These are phyloP conservation scores for Eurosta solidaginis DNA, from an alignment of 1,140 invertebrate species.

Conservation along the genomic window DNA sequence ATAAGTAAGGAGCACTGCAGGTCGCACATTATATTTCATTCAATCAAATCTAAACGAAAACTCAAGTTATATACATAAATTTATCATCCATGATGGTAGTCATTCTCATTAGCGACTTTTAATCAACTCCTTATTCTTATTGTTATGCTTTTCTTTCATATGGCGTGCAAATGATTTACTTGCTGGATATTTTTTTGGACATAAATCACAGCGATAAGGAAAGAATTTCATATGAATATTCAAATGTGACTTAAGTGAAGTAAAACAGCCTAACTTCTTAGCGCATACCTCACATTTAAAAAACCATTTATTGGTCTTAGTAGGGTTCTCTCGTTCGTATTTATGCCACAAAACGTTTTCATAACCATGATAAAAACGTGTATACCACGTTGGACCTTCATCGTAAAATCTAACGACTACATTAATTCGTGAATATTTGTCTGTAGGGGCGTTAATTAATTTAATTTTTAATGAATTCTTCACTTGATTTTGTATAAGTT, in stretches of 20 bases:
- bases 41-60: too few relatives aligned
- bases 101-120: neutral
- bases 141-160: slow-evolving; percentile 1
- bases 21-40: too few relatives aligned
- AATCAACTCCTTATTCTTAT: neutral
- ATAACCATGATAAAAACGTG: slow-evolving; percentile 13
- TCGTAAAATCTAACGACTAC: slow-evolving; percentile 14
- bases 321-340: neutral
- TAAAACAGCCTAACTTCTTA: neutral
- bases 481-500: neutral
- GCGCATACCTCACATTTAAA: slow-evolving; percentile 14
- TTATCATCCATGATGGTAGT: neutral
- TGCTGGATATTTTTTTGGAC: slow-evolving; percentile 14
- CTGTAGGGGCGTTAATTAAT: neutral
- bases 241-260: slow-evolving; percentile 3
- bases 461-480: neutral
- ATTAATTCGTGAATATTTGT: neutral
- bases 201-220: neutral
- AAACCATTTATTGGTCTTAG: neutral
- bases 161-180: neutral
- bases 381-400: slow-evolving; percentile 6
- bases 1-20: too few relatives aligned
- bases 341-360: slow-evolving; percentile 9
- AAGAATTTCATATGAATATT: slow-evolving; percentile 27
- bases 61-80: too few relatives aligned